Evolutionary conservation across 2,888 invertebrate species (phyloP), one percentile per base, ranked within the genome.

Genomic region (Tetrapedia diversipes): DNA sequence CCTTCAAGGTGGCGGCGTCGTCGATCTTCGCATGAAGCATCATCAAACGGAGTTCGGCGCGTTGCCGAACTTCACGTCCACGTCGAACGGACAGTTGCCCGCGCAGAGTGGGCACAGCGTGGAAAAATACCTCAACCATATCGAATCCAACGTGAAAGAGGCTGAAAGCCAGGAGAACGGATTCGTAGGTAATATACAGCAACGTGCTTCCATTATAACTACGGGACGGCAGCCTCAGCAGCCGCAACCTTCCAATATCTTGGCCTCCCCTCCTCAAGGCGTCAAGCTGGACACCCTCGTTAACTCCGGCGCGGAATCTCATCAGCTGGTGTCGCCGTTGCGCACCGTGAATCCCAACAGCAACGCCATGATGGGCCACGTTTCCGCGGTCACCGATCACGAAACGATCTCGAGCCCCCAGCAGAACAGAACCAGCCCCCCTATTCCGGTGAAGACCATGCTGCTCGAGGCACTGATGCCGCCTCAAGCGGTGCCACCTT

Each of bases 371-470:
- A 89, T 93, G 86, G 87, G 85, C 72, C 93, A 89, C 77, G 83
- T 93, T 70, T 86, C 91, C 1, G 91, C 91, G 87, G 93, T 88
- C 61, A 92, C 91, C 71, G 94, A 92, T 88, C 82, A 89, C 88
- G 85, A 90, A 89, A 79, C 89, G 24, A 85, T 88, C 4, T 22
- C 86, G 7, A 88, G 84, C 57, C 77, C 87, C 0, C 89, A 88
- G 80, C 92, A 92, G 32, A 92, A 93, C 11, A 93, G 93, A 72
- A 93, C 92, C 87, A 94, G 93, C 53, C 93, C 94, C 53, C 93
- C 94, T 1, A 94, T 94, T 34, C 94, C 95, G 34, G 95, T 95
- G 83, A 96, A 96, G 82, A 95, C 95, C n/a, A 95, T 96, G 94
- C 94, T 96, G 53, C 92, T 96, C 65, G 95, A 95, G 89, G 96